Percentiles rank a stretch among this genome's conserved stretches.
These are phyloP conservation scores for Sebastes iracundus DNA, from an alignment of 2,797 vertebrate species.

Conservation along the genomic window DNA sequence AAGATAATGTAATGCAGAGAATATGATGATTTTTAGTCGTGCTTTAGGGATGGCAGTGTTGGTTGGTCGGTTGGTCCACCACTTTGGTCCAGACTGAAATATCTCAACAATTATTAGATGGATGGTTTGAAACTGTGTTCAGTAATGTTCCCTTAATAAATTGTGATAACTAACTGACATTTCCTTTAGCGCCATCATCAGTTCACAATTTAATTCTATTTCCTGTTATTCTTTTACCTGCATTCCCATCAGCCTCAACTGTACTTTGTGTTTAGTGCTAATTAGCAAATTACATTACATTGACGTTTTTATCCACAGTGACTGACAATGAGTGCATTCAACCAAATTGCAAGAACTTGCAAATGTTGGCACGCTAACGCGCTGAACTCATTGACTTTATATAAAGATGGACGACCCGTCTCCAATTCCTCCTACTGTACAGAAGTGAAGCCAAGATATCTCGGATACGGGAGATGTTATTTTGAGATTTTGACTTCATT, in stretches of 20 bases:
- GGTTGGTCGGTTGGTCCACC: background rate
- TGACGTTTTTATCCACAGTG: background rate
- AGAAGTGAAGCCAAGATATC: too few species aligned
- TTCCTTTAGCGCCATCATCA: background rate
- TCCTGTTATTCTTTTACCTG: background rate
- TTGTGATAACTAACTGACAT: background rate
- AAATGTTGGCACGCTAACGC: background rate
- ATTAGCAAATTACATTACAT: background rate
- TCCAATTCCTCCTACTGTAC: too few species aligned
- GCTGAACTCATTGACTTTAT: background rate
- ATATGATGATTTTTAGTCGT: slow-evolving; percentile 45
- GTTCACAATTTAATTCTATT: background rate
- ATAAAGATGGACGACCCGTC: too few species aligned
- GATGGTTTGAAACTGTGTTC: background rate
- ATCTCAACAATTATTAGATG: background rate
- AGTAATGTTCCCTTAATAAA: background rate
- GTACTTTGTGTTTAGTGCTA: background rate
- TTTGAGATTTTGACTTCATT: too few species aligned
- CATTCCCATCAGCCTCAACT: background rate
- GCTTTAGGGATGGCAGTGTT: background rate
- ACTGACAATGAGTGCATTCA: background rate
- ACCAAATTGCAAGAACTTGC: background rate
- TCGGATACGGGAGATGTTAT: too few species aligned
- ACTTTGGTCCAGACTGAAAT: slow-evolving; percentile 6
- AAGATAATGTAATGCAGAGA: slow-evolving; percentile 56